Evolutionary conservation across 2,888 invertebrate species (phyloP).

Genomic region (Germaria angustata): DNA sequence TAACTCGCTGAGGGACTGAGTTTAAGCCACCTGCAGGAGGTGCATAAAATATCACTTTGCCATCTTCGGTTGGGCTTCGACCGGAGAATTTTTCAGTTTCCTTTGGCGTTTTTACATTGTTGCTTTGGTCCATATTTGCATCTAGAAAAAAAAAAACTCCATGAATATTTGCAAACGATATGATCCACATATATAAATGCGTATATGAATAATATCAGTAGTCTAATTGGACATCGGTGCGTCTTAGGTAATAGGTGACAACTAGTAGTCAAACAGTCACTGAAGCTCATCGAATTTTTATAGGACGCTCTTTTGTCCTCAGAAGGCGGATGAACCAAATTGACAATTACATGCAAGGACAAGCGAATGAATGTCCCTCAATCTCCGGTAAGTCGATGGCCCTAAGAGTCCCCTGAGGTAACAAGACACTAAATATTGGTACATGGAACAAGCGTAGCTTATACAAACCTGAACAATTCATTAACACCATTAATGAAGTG

Average conservation of each 20-base stretch:
- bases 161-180: no score
- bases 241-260: no score
- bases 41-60: slow-evolving; percentile 80
- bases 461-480: not conserved
- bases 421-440: not conserved
- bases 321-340: no score
- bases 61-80: slow-evolving; percentile 71
- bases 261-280: no score
- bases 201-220: no score
- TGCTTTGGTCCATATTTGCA: slow-evolving; percentile 66
- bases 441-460: not conserved
- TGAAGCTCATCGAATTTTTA: no score
- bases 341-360: not conserved
- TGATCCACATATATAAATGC: no score
- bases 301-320: no score
- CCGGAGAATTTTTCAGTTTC: slow-evolving; percentile 36
- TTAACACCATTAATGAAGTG: not conserved
- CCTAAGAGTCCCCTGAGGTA: not conserved
- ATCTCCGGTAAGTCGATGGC: not conserved
- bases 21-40: slow-evolving; percentile 76
- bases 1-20: slow-evolving; percentile 52
- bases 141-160: slow-evolving; percentile 59
- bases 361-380: not conserved
- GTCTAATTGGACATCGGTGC: no score
- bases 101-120: slow-evolving; percentile 18